Base-by-base conservation (phyloP, 1,140 invertebrate species). In the Drosophila bipectinata region DNA sequence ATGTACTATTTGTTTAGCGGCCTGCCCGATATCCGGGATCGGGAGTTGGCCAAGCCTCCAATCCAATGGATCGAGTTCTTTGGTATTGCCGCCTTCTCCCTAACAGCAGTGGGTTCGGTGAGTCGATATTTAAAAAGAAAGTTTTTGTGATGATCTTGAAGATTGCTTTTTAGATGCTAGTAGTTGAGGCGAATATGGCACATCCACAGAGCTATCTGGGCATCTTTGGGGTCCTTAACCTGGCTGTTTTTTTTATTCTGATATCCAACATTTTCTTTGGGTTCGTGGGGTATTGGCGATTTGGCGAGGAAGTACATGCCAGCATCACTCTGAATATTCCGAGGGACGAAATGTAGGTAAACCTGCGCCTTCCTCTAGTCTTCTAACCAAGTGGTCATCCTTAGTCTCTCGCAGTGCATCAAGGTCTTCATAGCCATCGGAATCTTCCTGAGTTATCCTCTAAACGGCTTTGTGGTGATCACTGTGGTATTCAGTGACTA, bases 261-360 rank as follows among this genome's bases (percentile, higher is more conserved):
- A 48, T 77, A 9, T 63, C 77, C 0, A 85, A 85, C 18, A 47
- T 81, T 6, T 73, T 81, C 12, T 87, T 85, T 6, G 81, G 81
- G 10, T 60, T 87, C 1, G 77, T 85, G 47, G 81, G 81, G 1
- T 85, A 85, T 24, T 85, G 81, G 81, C 77, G 82, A 0, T 85
- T 61, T 12, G 81, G 81, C 0, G 73, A 85, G 1, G 34, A 4
- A 3, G 82, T 87, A 2, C 54, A 74, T 4, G 81, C 82, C 8
- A 85, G 81, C n/a, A 56, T 85, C 5, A 85, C 81, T 5, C 55
- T 85, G 0, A 85, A 85, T 32, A 77, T 85, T 44, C 82, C 81
- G 0, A 48, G 45, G 21, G 61, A 60, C 28, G 73, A 85, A 55
- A 51, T 81, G 81, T 85, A 28, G 69, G 82, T 77, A 55, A 34